Evolutionary conservation across 2,888 invertebrate species (phyloP).

Genomic region (Ethmia dodecea): DNA sequence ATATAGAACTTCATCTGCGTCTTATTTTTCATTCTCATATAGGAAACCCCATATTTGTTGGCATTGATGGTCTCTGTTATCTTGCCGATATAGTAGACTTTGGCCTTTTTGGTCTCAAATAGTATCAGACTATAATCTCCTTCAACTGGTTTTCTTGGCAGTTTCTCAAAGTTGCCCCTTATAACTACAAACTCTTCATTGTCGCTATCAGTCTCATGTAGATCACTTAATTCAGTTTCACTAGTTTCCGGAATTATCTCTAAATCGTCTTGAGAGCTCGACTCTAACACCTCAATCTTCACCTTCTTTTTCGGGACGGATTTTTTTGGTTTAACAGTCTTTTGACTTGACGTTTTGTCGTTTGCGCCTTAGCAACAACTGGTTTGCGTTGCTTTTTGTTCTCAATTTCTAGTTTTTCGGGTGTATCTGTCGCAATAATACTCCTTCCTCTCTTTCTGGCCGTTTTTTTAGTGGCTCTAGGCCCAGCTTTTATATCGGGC

Average conservation of each 20-base stretch:
- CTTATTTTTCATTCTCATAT: constrained; percentile 10
- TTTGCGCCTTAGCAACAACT: too few species aligned
- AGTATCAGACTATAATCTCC: constrained; percentile 5
- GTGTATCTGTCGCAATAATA: constrained; percentile 4
- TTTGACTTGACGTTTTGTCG: constrained; percentile 4
- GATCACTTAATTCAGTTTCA: constrained; percentile 2
- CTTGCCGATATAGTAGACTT: constrained; percentile 12
- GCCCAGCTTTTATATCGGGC: constrained; percentile 3
- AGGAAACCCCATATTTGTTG: constrained; percentile 3
- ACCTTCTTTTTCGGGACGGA: constrained; percentile 7
- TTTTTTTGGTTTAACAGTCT: too few species aligned
- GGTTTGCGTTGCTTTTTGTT: too few species aligned
- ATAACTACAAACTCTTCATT: constrained; percentile 1
- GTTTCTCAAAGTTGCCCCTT: constrained; percentile 5
- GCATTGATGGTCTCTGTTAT: constrained; percentile 5
- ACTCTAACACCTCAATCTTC: background rate
- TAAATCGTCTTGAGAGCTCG: constrained; percentile 4
- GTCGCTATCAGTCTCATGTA: background rate
- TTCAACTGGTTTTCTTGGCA: background rate
- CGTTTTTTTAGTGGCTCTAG: background rate
- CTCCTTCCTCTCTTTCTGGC: background rate
- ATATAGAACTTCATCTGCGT: constrained; percentile 9
- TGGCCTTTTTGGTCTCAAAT: constrained; percentile 10
- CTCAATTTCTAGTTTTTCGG: constrained; percentile 6
- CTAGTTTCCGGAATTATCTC: background rate